phyloP scores from a whole-genome alignment of 2,113 vertebrate species.

The Brachypodius melanocephalos region DNA sequence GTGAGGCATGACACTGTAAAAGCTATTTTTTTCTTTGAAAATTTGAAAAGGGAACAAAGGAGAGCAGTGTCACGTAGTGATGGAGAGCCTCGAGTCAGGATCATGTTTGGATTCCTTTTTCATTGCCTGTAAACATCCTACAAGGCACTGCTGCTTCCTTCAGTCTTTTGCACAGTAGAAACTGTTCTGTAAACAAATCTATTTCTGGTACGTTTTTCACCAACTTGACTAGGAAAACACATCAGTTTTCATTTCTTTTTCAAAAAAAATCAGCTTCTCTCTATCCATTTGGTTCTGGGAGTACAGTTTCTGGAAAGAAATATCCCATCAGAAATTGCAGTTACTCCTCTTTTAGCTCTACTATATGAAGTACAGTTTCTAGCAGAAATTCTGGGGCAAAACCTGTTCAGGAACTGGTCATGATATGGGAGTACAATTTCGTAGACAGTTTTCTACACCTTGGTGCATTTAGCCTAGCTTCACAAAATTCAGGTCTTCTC shows the following conservation, averaged over 20 bases:
- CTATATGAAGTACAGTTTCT: background rate
- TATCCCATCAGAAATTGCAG: background rate
- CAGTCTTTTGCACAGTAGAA: background rate
- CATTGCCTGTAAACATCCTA: background rate
- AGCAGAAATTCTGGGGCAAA: background rate
- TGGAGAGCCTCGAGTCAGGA: background rate
- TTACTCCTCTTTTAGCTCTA: background rate
- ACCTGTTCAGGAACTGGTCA: background rate
- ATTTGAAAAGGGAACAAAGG: background rate
- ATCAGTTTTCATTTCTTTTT: background rate
- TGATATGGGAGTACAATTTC: background rate
- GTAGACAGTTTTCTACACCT: background rate
- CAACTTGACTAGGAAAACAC: background rate
- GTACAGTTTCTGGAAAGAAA: background rate
- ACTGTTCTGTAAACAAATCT: constrained; percentile 13
- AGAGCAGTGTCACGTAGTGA: background rate
- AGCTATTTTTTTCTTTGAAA: background rate
- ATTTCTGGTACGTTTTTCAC: background rate
- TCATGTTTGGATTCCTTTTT: background rate
- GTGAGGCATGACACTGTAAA: background rate
- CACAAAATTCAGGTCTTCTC: background rate
- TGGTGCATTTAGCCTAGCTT: background rate
- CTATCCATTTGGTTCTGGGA: background rate
- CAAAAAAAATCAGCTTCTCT: background rate
- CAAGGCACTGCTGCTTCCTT: background rate